Base-by-base conservation (phyloP, 2,113 vertebrate species). In the Pterocles gutturalis region DNA sequence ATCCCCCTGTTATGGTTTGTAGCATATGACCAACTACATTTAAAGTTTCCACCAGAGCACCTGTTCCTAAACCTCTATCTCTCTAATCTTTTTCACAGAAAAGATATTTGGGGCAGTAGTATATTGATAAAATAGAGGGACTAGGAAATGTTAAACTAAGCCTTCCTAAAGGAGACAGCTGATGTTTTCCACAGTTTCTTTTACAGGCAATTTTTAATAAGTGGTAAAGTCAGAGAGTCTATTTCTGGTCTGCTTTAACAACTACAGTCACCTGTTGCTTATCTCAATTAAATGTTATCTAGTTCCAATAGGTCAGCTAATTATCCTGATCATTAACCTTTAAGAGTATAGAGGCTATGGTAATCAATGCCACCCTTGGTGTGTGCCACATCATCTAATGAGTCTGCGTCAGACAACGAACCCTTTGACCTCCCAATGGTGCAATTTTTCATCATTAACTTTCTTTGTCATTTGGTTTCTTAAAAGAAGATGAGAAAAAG, bases 321-420 rank as follows among this genome's bases (percentile, higher is more conserved):
- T 97, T 97, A 97, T 92, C 82, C 71, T 94, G 92, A 95, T 97
- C 77, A 96, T 97, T 97, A 97, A 87, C 92, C 93, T 97, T 97
- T 97, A 96, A 91, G 57, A 95, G 79, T 83, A 95, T 69, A 93
- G 87, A 88, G 87, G 84, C 62, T 93, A 66, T 72, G 57, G 21
- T 90, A 90, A 96, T 96, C 90, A 96, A 73, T 94, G 91, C 75
- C 78, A 88, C 77, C 82, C 43, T 71, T 73, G 38, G 45, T 84
- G 82, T 85, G 18, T 57, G 64, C 61, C 69, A 86, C 38, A 67
- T 95, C 66, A 60, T 87, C 58, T 95, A 97, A 94, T 96, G 80
- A 97, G 70, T 70, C 49, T 90, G 60, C 94, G 91, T 90, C 79
- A 96, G 65, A 92, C 89, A 80, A 91, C 0, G 20, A 95, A 88